Conservation (phyloP, 2,797 vertebrate genomes). For the Serranus cabrilla region DNA sequence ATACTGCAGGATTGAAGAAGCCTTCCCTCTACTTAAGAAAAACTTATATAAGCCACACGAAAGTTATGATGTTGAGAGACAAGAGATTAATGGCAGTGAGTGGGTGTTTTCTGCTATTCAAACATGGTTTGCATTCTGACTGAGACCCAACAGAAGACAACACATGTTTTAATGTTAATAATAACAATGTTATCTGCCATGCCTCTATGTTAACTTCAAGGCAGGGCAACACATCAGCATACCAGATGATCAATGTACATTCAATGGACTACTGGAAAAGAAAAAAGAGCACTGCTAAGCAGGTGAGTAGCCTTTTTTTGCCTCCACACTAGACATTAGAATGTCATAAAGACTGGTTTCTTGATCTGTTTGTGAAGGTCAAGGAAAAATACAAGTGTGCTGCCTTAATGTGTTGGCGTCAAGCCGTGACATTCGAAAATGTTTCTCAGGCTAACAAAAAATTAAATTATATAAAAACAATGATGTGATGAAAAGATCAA, state of each 20-base stretch:
- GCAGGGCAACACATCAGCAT: constrained; percentile 3
- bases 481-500: background rate
- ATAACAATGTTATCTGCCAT: background rate
- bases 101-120: too few relatives aligned
- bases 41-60: background rate
- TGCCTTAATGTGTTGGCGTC: background rate
- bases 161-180: background rate
- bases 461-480: background rate
- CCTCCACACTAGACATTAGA: background rate
- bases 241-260: background rate
- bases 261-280: background rate
- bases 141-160: constrained; percentile 4
- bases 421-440: background rate
- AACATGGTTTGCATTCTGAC: constrained; percentile 3
- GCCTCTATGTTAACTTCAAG: background rate
- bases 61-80: background rate
- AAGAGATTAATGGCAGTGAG: background rate
- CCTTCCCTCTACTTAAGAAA: background rate
- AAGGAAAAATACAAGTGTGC: background rate
- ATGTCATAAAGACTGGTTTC: background rate
- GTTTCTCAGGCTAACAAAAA: background rate
- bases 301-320: background rate
- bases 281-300: background rate
- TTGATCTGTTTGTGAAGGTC: background rate
- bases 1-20: constrained; percentile 7